Percentiles rank a stretch among this genome's conserved stretches.
These are phyloP conservation scores for Athalia circularis DNA, from an alignment of 2,888 invertebrate genomes.

Conservation along the genomic window DNA sequence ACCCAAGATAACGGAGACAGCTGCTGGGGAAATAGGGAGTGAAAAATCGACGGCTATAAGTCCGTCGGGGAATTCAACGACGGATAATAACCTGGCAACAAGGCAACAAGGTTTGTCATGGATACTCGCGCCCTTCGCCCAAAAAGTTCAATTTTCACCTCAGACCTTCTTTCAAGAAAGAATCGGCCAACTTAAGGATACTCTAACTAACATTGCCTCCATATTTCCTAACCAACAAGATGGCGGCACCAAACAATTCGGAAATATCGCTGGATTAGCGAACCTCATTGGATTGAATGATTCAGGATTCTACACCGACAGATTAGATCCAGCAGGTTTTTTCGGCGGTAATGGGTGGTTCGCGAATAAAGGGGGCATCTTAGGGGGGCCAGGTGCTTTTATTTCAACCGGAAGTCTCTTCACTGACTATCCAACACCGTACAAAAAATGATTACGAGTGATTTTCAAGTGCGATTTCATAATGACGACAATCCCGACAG, in stretches of 20 bases:
- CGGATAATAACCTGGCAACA: slow-evolving; percentile 1
- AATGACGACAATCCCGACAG: neutral
- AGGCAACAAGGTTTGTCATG: slow-evolving; percentile 45
- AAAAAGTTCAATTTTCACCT: slow-evolving; percentile 61
- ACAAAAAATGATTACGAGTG: slow-evolving; percentile 54
- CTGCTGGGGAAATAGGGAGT: neutral
- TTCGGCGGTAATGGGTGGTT: slow-evolving; percentile 68
- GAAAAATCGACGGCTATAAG: neutral
- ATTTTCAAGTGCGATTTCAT: neutral
- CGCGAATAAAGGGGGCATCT: slow-evolving; percentile 67
- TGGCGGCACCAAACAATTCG: slow-evolving; percentile 57
- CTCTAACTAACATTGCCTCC: slow-evolving; percentile 54
- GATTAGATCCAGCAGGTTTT: slow-evolving; percentile 64
- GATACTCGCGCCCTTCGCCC: slow-evolving; percentile 58
- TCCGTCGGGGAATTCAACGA: neutral
- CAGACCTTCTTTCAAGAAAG: slow-evolving; percentile 61
- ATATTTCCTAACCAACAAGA: slow-evolving; percentile 44
- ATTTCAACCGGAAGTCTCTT: slow-evolving; percentile 66
- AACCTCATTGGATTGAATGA: slow-evolving; percentile 59
- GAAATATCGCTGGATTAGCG: slow-evolving; percentile 51
- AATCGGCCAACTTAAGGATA: slow-evolving; percentile 55
- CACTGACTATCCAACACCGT: slow-evolving; percentile 67
- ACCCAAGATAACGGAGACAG: neutral
- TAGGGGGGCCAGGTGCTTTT: slow-evolving; percentile 67
- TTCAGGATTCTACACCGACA: slow-evolving; percentile 61